Percentiles rank a stretch among this genome's conserved stretches.
Evolutionary conservation across 2,113 vertebrate species (phyloP).

Genomic region (Sterna hirundo): DNA sequence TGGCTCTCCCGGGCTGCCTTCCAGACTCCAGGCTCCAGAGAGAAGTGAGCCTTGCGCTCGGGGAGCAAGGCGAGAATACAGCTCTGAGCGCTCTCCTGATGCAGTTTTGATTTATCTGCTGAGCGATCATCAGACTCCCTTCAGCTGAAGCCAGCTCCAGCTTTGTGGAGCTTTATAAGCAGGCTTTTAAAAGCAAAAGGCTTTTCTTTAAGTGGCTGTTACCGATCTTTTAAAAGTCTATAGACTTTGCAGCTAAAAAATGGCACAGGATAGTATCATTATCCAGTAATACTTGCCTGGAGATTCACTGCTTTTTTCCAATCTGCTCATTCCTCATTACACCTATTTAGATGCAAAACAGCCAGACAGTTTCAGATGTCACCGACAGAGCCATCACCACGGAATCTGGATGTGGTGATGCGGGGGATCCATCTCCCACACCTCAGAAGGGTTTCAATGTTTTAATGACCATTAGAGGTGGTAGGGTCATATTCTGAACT

Average conservation of each 20-base stretch:
- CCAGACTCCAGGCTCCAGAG: background rate
- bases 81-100: background rate
- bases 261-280: background rate
- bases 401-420: background rate
- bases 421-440: background rate
- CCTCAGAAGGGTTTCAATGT: background rate
- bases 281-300: background rate
- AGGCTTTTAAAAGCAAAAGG: background rate
- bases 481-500: background rate
- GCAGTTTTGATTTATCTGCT: background rate
- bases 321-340: background rate
- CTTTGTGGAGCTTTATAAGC: background rate
- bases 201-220: background rate
- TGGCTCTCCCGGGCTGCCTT: background rate
- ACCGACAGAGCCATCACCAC: background rate
- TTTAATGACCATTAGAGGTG: background rate
- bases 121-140: background rate
- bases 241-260: background rate
- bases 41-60: background rate
- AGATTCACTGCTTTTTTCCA: background rate
- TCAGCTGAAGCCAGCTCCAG: background rate
- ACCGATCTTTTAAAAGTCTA: background rate
- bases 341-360: background rate
- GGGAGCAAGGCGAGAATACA: background rate
- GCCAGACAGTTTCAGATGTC: background rate